Evolutionary conservation across 2,797 vertebrate species (phyloP).

Genomic region (Tenualosa ilisha): DNA sequence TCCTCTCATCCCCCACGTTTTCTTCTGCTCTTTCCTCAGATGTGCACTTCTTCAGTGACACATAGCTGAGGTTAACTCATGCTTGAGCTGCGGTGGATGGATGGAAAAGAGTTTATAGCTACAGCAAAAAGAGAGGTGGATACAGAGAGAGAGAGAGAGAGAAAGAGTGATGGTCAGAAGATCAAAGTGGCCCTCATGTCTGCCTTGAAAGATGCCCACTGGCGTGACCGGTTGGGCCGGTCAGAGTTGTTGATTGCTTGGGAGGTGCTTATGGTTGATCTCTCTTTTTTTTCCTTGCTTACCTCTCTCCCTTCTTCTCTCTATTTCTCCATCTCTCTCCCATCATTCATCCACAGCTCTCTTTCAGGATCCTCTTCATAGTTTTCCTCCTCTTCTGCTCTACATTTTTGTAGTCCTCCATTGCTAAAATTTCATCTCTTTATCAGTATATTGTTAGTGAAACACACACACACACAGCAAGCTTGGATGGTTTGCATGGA

Average conservation of each 20-base stretch:
- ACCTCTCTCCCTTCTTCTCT: neutral
- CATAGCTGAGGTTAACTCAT: neutral
- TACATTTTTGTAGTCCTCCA: neutral
- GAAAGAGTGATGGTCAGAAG: neutral
- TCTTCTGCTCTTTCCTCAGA: neutral
- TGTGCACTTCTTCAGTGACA: neutral
- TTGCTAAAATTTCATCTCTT: neutral
- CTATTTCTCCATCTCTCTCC: constrained; percentile 8
- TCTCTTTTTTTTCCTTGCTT: neutral
- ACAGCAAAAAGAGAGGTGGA: neutral
- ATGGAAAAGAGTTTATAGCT: neutral
- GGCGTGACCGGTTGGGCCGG: neutral
- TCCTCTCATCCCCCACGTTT: too few relatives aligned
- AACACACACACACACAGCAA: too few relatives aligned
- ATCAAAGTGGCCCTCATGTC: neutral
- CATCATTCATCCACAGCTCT: neutral
- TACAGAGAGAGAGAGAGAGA: neutral
- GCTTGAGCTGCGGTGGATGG: neutral
- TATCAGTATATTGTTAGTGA: neutral
- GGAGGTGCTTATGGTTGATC: neutral
- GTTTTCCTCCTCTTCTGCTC: neutral
- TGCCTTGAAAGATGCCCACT: neutral
- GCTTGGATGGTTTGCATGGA: too few relatives aligned
- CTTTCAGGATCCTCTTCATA: neutral
- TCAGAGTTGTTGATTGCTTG: neutral